phyloP scores from a whole-genome alignment of 2,797 vertebrate genomes.

The Macrochelys suwanniensis region DNA sequence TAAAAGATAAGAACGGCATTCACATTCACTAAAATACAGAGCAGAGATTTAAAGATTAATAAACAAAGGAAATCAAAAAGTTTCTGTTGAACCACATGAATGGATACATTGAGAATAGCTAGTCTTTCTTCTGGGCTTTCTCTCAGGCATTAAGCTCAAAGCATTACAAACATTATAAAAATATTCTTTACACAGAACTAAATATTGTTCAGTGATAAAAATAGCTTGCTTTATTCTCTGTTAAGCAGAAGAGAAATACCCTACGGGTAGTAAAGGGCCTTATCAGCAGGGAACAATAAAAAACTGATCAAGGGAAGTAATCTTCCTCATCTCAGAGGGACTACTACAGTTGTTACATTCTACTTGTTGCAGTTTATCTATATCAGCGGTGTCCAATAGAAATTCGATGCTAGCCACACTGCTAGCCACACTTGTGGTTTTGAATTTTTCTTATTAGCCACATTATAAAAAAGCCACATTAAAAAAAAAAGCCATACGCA shows the following conservation, averaged over 20 bases:
- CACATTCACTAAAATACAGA: slow-evolving; percentile 10
- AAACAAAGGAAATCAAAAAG: slow-evolving; percentile 60
- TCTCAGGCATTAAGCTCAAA: slow-evolving; percentile 59
- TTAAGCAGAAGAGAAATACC: slow-evolving; percentile 56
- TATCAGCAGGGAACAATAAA: slow-evolving; percentile 75
- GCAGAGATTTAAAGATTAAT: slow-evolving; percentile 56
- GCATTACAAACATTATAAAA: slow-evolving; percentile 43
- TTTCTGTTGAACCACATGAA: slow-evolving; percentile 27
- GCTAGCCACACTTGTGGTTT: too few relatives aligned
- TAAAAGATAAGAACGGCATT: slow-evolving; percentile 23
- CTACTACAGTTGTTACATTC: slow-evolving; percentile 61
- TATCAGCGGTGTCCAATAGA: too few relatives aligned
- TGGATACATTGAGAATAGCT: slow-evolving; percentile 13
- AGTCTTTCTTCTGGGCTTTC: background rate
- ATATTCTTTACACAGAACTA: slow-evolving; percentile 58
- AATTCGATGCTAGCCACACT: too few relatives aligned
- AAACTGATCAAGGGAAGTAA: slow-evolving; percentile 67
- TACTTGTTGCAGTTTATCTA: slow-evolving; percentile 54
- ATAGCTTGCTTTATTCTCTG: slow-evolving; percentile 62
- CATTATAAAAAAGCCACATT: too few relatives aligned
- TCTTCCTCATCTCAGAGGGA: slow-evolving; percentile 61
- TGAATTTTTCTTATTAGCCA: too few relatives aligned
- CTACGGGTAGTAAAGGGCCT: slow-evolving; percentile 65
- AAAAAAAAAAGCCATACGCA: too few relatives aligned
- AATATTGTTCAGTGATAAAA: slow-evolving; percentile 72